phyloP scores from a whole-genome alignment of 1,140 invertebrate genomes.

The Drosophila azteca region DNA sequence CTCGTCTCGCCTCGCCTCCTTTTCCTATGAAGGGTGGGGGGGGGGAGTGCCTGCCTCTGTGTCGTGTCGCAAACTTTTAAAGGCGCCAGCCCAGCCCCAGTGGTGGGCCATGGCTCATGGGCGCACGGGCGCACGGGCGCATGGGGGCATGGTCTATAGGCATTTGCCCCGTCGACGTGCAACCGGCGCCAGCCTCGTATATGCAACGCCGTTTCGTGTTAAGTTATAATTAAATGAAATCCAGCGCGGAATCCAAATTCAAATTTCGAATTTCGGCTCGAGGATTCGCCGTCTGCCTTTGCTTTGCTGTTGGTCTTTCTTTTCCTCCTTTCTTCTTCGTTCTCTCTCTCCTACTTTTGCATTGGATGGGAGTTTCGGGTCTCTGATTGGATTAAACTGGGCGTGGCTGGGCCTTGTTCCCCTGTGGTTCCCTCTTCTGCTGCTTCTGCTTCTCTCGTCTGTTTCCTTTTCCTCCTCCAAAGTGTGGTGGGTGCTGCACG shows the following conservation, averaged over 20 bases:
- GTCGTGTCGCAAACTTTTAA: conserved; percentile 59
- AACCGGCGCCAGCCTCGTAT: conserved; percentile 56
- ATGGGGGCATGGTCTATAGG: conserved; percentile 11
- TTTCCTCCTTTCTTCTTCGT: conserved; percentile 3
- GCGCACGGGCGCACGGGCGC: background rate
- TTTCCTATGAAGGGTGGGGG: too few species aligned
- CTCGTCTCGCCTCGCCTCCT: too few species aligned
- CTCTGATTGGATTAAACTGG: conserved; percentile 63
- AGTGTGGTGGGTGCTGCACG: conserved; percentile 8
- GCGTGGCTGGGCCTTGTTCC: conserved; percentile 40
- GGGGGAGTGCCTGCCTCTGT: background rate
- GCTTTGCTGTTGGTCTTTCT: conserved; percentile 8
- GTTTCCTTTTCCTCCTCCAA: background rate
- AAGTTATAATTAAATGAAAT: conserved; percentile 79
- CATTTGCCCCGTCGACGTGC: conserved; percentile 55
- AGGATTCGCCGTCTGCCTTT: conserved; percentile 1
- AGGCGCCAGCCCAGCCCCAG: conserved; percentile 19
- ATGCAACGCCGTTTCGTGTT: conserved; percentile 73
- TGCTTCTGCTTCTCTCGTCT: background rate
- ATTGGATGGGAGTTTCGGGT: conserved; percentile 31
- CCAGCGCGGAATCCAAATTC: conserved; percentile 56
- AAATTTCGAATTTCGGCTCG: conserved; percentile 37
- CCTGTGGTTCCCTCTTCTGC: background rate
- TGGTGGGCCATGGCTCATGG: background rate
- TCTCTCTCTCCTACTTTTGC: background rate